Evolutionary conservation across 2,888 invertebrate species (phyloP), one percentile per base, ranked within the genome.

Genomic region (Lutraria lutraria): DNA sequence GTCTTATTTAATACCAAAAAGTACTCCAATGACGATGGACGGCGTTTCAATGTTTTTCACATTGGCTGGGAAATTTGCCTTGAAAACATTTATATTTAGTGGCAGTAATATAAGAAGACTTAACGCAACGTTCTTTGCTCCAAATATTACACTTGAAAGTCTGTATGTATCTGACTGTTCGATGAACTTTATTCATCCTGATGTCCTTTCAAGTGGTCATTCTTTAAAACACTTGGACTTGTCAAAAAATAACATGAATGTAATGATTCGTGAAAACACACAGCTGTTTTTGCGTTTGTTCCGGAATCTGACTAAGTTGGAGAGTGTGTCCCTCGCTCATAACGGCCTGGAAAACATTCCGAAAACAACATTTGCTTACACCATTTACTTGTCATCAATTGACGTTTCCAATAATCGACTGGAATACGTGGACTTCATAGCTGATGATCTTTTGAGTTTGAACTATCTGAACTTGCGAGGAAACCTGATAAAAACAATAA

Each of bases 61-160:
- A n/a, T 29, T 31, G 21, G 25, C n/a, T 13, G 52, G 29, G 15
- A 31, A 60, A 3, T 80, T 31, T 0, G 54, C n/a, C 16, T 12
- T 80, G n/a, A 85, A 85, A 80, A 79, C 56, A 56, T 0, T 85
- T 21, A 31, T 60, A 4, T 12, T 56, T 8, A 34, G 80, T 25
- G 54, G 79, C 4, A 80, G 80, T 21, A 79, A 80, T n/a, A 54
- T 79, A 8, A 34, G 56, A n/a, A 79, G 85, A 60, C 60, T 85
- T 13, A 34, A 85, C 56, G 8, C 56, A 6, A n/a, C 34, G 34
- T 12, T 80, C 8, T 19, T 43, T 12, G 19, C 19, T 25, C 56
- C 34, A 16, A 60, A 80, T 56, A 52, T 15, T 0, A 21, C 19
- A 3, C 54, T 85, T 21, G 31, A 43, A 25, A 31, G 25, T 31